These are phyloP conservation scores for Leuctra nigra DNA, from an alignment of 2,888 invertebrate genomes.

Conservation along the genomic window DNA sequence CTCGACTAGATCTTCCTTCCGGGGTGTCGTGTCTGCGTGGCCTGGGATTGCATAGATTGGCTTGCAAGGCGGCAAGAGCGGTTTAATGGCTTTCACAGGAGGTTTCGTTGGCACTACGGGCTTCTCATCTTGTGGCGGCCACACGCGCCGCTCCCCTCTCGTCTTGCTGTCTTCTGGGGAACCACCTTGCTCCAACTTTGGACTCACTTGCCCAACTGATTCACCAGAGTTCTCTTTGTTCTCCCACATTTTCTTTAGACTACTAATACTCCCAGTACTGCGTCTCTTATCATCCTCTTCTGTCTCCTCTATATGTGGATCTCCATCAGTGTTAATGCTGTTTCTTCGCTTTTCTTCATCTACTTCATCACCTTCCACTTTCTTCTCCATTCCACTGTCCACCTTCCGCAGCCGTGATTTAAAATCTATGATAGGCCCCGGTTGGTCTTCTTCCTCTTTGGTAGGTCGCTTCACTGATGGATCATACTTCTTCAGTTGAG, in stretches of 20 bases:
- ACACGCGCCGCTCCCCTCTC: conserved; percentile 42
- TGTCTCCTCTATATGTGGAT: conserved; percentile 40
- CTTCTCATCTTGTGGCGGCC: conserved; percentile 51
- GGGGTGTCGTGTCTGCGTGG: conserved; percentile 39
- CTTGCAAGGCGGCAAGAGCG: conserved; percentile 44
- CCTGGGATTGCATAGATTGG: conserved; percentile 74
- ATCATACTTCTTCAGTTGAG: conserved; percentile 32
- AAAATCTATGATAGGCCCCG: conserved; percentile 68
- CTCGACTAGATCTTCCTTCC: conserved; percentile 43
- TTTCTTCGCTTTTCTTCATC: conserved; percentile 36
- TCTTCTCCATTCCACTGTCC: conserved; percentile 46
- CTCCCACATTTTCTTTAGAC: conserved; percentile 89
- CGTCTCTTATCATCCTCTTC: conserved; percentile 79
- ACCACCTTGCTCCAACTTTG: conserved; percentile 46
- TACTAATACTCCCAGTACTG: conserved; percentile 88
- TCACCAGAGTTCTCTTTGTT: conserved; percentile 53
- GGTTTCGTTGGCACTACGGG: conserved; percentile 65
- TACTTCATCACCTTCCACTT: conserved; percentile 35
- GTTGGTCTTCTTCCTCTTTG: conserved; percentile 7
- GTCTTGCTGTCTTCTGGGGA: conserved; percentile 33
- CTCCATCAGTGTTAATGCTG: conserved; percentile 32
- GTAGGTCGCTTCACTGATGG: conserved; percentile 16
- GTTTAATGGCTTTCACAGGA: conserved; percentile 56
- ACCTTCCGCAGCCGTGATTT: conserved; percentile 79
- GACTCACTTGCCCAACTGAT: conserved; percentile 40